Evolutionary conservation across 2,888 invertebrate species (phyloP), one percentile per base, ranked within the genome.

Genomic region (Zele albiditarsus): DNA sequence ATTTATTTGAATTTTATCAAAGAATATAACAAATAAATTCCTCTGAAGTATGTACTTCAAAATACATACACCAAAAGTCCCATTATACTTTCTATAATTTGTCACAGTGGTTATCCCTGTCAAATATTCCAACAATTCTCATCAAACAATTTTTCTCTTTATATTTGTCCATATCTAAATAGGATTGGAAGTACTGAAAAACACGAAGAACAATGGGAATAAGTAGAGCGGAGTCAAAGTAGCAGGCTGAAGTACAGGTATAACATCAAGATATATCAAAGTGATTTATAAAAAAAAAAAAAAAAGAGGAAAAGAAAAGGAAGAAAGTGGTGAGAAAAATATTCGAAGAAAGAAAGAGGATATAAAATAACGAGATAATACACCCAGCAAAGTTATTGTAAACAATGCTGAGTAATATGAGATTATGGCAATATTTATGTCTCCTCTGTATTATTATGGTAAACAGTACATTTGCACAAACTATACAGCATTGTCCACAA

Each of bases 401-500:
- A 57, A 38, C 66, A 70, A 58, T 76, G 71, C 67, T 49, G 60
- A 60, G 65, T 57, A 63, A 74, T 63, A 69, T 46, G 70, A 80
- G 72, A 75, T 78, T 79, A 74, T 81, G 81, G 76, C 76, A 77
- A 66, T 76, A 74, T 69, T 76, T 78, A 74, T 78, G 76, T 77
- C 23, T 83, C 49, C 70, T 82, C 33, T 82, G 79, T 20, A 75
- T 81, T 57, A 16, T 79, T 4, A 23, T 75, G 69, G 71, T 66
- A 60, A 70, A 65, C 63, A 71, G 75, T n/a, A 65, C 80, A n/a
- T 46, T 82, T 42, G 82, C 82, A n/a, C 88, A 91, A 88, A 85
- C 88, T 78, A 87, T 89, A 81, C 94, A 95, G 90, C 94, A 94
- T 88, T 96, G 96, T 89, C 96, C 96, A 63, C 90, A 94, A 77